Percentiles rank a stretch among this genome's conserved stretches.
Evolutionary conservation across 2,888 invertebrate species (phyloP).

Genomic region (Prostheceraeus crozeri): DNA sequence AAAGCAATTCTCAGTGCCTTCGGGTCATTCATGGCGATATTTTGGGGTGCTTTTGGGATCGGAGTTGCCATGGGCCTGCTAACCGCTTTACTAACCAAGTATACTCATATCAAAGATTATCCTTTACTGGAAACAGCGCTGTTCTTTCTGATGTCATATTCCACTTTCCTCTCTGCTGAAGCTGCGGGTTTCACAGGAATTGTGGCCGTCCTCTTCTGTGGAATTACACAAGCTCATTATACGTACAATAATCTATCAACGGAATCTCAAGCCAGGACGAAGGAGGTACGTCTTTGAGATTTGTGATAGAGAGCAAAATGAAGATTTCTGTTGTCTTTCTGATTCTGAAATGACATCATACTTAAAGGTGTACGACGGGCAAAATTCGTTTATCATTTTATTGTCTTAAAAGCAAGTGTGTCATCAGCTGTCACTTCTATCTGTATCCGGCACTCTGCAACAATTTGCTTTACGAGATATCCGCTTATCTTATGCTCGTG

Average conservation of each 20-base stretch:
- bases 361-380: too few species aligned
- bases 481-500: too few species aligned
- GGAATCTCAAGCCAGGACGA: constrained; percentile 58
- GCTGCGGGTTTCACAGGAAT: constrained; percentile 67
- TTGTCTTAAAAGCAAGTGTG: too few species aligned
- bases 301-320: background rate
- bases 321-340: background rate
- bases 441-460: too few species aligned
- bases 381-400: background rate
- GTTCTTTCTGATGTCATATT: constrained; percentile 94
- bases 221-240: constrained; percentile 97
- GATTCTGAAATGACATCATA: background rate
- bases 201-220: constrained; percentile 92
- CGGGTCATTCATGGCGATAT: constrained; percentile 83
- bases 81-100: constrained; percentile 82
- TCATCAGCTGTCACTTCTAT: background rate
- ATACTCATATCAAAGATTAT: constrained; percentile 66
- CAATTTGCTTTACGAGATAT: too few species aligned
- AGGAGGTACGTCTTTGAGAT: constrained; percentile 14
- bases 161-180: constrained; percentile 91
- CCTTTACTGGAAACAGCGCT: constrained; percentile 87
- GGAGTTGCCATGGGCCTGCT: constrained; percentile 85
- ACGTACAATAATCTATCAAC: constrained; percentile 89
- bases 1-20: constrained; percentile 72
- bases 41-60: constrained; percentile 79